Base-by-base conservation (phyloP, 2,113 vertebrate genomes). In the Sebastes schlegelii region DNA sequence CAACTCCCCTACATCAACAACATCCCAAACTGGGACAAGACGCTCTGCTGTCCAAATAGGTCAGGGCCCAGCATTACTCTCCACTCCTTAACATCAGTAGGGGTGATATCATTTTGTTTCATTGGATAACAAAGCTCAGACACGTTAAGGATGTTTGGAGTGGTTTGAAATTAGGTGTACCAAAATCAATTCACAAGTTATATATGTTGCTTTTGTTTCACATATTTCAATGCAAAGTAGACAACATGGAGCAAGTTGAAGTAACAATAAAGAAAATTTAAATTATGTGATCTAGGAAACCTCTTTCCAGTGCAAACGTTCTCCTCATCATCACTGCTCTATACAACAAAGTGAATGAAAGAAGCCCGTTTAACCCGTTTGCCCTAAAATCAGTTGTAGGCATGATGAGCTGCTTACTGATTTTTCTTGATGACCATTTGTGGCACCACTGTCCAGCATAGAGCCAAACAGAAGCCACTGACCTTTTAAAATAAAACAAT, bases 1-100 rank as follows among this genome's bases (percentile, higher is more conserved):
- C 67, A 72, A 74, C 84, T 85, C 76, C 57, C 70, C 83, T 82
- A 91, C 81, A 90, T 88, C 87, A 91, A 93, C 92, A 94, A 88
- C 86, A 86, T 84, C 91, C 82, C 67, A 74, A 86, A 89, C 55
- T 55, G 43, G 74, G 79, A 92, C 72, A 86, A 85, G 87, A 91
- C 19, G 57, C 60, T 69, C 43, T 64, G 82, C 86, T 82, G 63
- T 91, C 87, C 79, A 52, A 45, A 40, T 34, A 60, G 62, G 72
- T 67, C 52, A 17, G 13, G 55, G 42, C 21, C 21, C 60, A 51
- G 69, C 0, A 8, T 61, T 69, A 79, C 57, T 58, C 55, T 72
- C 49, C 43, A 10, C 74, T 68, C 8, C 54, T 51, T 43, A 49
- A 65, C 48, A 80, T 82, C 42, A 64, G 23, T 12, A 43, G 5